Evolutionary conservation across 1,140 invertebrate genomes (phyloP), one percentile per base, ranked within the genome.

Genomic region (Diorhabda sublineata): DNA sequence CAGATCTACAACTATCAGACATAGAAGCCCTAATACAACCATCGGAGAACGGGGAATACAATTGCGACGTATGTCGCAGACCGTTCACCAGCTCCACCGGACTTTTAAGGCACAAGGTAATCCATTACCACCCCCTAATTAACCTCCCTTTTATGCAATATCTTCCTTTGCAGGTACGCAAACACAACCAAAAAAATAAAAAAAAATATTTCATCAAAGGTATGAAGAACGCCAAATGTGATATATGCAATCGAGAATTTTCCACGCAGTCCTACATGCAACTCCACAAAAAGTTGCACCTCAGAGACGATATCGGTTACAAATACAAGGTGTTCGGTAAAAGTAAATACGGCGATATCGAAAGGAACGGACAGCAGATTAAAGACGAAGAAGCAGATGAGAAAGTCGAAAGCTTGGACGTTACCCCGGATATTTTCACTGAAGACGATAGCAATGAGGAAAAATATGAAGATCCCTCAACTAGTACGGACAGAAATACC

Each of bases 191-290:
- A 61, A 75, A 76, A 67, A 74, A 75, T 47, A 71, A 73, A 47
- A 77, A 77, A 65, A 79, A 79, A 64, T 79, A 79, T 60, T 79
- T 79, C 61, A 77, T 79, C 41, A 79, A 79, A 60, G 78, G 78
- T 3, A 78, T 78, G 78, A 79, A 79, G 60, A 78, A 79, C 68
- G 78, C 78, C 11, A 74, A 66, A 64, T 79, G 78, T 72, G 77
- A 78, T 74, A 79, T 79, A 57, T 79, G 78, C 58, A 78, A 79
- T 47, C 61, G 78, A 41, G 75, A 76, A 45, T 79, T 79, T 62
- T 79, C 78, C 3, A 79, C 78, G 45, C 73, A 76, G 58, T 78
- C 77, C 6, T 79, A 79, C 63, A 74, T 79, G 76, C 74, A 78
- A 61, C 45, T 76, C 41, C 78, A 79, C 64, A 73, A 71, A 58